Percentiles rank a stretch among this genome's conserved stretches.
Conservation (phyloP, 2,797 vertebrate species). For the Sebastes flavidus region DNA sequence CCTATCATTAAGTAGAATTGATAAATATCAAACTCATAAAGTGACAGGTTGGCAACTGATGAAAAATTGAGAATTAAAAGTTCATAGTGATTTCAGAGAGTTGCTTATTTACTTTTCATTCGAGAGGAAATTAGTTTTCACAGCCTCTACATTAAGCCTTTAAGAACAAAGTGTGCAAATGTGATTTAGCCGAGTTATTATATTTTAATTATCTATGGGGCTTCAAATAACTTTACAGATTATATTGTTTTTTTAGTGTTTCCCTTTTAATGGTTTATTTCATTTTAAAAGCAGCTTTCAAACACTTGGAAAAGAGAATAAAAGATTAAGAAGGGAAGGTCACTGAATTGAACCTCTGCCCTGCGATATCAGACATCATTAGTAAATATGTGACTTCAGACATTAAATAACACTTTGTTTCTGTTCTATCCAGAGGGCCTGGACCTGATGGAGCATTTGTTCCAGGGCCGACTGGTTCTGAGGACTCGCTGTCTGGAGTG, state of each 20-base stretch:
- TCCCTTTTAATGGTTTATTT: not conserved
- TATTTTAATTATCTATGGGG: not conserved
- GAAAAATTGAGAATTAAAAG: too few relatives aligned
- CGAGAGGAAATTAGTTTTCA: too few relatives aligned
- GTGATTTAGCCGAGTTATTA: not conserved
- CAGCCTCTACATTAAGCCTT: too few relatives aligned
- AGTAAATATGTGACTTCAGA: not conserved
- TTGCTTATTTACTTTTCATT: too few relatives aligned
- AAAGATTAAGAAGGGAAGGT: not conserved
- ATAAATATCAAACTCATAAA: too few relatives aligned
- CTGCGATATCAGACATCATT: not conserved
- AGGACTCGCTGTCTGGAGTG: conserved; percentile 97
- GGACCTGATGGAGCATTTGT: conserved; percentile 92
- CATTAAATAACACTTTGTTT: not conserved
- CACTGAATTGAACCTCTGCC: not conserved
- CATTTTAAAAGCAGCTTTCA: not conserved
- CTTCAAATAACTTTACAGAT: not conserved
- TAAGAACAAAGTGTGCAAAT: not conserved
- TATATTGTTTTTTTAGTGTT: not conserved
- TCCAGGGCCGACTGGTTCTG: conserved; percentile 95
- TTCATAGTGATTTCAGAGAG: too few relatives aligned
- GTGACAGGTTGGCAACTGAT: too few relatives aligned
- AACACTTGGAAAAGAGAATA: not conserved
- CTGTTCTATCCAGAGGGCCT: conserved; percentile 68
- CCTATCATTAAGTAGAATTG: too few relatives aligned